Conservation (phyloP, 1,140 invertebrate genomes). For the Drosophila trapezifrons region DNA sequence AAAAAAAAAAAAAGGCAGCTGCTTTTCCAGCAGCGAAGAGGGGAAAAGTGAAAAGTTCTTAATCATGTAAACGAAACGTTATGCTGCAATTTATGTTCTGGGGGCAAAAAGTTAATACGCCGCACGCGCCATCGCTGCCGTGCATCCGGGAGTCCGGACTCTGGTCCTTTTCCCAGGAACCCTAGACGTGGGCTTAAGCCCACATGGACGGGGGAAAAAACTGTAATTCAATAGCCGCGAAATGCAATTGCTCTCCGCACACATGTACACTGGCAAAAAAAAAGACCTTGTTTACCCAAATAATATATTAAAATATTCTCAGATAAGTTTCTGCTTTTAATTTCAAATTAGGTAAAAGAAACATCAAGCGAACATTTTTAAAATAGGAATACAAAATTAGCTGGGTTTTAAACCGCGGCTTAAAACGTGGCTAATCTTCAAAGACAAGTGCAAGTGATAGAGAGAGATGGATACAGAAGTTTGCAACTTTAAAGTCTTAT, state of each 20-base stretch:
- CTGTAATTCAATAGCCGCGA: conserved; percentile 27
- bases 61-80: conserved; percentile 56
- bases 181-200: background rate
- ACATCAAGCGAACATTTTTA: background rate
- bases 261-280: background rate
- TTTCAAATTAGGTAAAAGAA: too few species aligned
- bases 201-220: background rate
- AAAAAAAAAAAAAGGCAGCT: too few species aligned
- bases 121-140: conserved; percentile 32
- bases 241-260: conserved; percentile 10
- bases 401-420: too few species aligned
- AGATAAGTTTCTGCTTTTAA: too few species aligned
- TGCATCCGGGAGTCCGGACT: conserved; percentile 3
- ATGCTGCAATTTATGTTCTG: conserved; percentile 49
- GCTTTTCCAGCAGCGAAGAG: too few species aligned
- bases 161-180: background rate
- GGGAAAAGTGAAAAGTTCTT: conserved; percentile 29
- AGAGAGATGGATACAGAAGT: background rate
- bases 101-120: conserved; percentile 41
- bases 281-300: background rate
- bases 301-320: background rate
- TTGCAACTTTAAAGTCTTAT: background rate
- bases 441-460: background rate
- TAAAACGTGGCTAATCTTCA: too few species aligned
- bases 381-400: too few species aligned